Evolutionary conservation across 37 sponge, comb jelly and placozoan genomes (phyloP), one percentile per base, ranked within the genome.

Genomic region (Haliclona indistincta): DNA sequence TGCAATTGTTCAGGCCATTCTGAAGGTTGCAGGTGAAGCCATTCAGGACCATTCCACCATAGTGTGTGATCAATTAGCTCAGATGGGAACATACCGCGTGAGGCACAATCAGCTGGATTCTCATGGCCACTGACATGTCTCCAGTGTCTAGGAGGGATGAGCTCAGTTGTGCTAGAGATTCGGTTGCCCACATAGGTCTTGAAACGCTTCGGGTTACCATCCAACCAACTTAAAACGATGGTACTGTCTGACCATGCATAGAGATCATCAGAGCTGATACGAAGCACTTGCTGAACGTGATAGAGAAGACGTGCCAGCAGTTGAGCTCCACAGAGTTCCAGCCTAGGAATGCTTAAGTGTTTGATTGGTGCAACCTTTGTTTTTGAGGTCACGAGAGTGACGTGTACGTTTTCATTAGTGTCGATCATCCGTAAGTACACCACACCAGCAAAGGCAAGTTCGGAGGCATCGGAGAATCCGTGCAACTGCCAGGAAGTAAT

Each of bases 401-500:
- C 62, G 62, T 75, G 64, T 23, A 73, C 42, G 11, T 56, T 65
- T 19, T 33, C 40, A 49, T 65, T 25, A 17, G 67, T 36, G 39
- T 66, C 63, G 38, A 26, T 20, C 41, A 66, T 34, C 10, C 67
- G 78, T 38, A 77, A 54, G 56, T 77, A 77, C 39, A 77, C 78
- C 17, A 75, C 64, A 43, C 37, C 76, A 20, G 76, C 39, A 56
- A 64, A 63, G 2, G 76, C 76, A 33, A 38, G 38, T 63, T 66
- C 78, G 10, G 78, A 77, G n/a, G 78, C 78, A 36, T 77, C 78
- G 11, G 55, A 53, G 55, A 77, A 77, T 25, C 67, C 78, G 66
- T 76, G 77, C 20, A 76, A 54, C 33, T 76, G 77, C 8, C 17
- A 23, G 19, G 56, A 67, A 28, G 39, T 43, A 67, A 77, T 67